A percentile compares a stretch with the other conserved stretches of the same genome.
These are phyloP conservation scores for Volucella bombylans DNA, from an alignment of 2,888 invertebrate genomes.

Conservation along the genomic window DNA sequence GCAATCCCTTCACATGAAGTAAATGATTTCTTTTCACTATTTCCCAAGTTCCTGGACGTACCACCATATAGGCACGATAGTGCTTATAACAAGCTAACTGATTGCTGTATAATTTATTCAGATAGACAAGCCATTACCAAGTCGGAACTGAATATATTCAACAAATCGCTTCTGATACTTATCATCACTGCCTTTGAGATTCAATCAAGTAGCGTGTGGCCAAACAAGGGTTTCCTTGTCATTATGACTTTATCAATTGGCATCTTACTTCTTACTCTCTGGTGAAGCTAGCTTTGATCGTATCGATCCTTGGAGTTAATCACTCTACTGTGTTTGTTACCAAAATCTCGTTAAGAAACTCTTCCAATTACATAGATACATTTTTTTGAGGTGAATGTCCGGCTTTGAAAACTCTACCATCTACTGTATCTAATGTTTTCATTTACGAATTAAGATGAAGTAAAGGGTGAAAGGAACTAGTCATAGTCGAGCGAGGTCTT, in stretches of 20 bases:
- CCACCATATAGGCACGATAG: too few species aligned
- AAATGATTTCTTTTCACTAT: too few species aligned
- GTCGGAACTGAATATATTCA: too few species aligned
- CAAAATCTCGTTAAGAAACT: not conserved
- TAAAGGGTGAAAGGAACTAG: constrained; percentile 23
- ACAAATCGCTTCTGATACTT: constrained; percentile 18
- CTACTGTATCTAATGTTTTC: constrained; percentile 21
- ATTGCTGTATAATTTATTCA: too few species aligned
- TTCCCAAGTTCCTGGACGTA: too few species aligned
- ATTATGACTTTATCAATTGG: not conserved
- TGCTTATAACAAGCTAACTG: too few species aligned
- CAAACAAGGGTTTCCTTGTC: constrained; percentile 18
- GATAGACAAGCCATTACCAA: too few species aligned
- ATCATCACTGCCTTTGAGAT: constrained; percentile 27
- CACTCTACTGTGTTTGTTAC: not conserved
- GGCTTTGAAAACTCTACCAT: not conserved
- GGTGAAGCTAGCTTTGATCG: not conserved
- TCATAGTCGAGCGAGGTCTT: not conserved
- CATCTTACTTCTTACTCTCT: not conserved
- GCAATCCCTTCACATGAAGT: too few species aligned
- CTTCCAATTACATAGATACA: not conserved
- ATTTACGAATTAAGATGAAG: not conserved
- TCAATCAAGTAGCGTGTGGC: not conserved
- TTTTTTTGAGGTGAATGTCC: constrained; percentile 18
- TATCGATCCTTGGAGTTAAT: constrained; percentile 1